These are phyloP conservation scores for Pachypsylla venusta DNA, from an alignment of 1,140 invertebrate genomes.

Conservation along the genomic window DNA sequence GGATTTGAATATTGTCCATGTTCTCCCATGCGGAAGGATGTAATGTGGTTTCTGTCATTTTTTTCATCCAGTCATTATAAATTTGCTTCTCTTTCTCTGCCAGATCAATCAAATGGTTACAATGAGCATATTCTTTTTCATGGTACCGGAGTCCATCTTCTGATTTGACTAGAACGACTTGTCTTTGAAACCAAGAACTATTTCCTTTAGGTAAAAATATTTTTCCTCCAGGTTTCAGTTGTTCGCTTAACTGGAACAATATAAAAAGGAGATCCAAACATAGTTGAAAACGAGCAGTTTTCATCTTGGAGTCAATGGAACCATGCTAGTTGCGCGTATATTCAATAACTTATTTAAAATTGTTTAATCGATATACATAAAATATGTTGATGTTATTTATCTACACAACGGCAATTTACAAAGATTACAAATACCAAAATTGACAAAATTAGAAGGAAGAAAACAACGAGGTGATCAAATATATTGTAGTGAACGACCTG, in stretches of 20 bases:
- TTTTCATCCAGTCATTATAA: background rate
- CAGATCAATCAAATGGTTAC: background rate
- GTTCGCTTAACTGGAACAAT: background rate
- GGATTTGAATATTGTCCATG: background rate
- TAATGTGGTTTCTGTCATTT: background rate
- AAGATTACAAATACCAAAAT: too few relatives aligned
- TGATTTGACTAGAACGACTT: background rate
- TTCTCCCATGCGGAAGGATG: background rate
- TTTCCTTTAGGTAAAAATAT: constrained; percentile 4
- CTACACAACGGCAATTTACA: too few relatives aligned
- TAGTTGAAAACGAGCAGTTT: too few relatives aligned
- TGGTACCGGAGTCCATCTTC: background rate
- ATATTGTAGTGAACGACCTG: too few relatives aligned
- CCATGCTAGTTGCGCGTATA: too few relatives aligned
- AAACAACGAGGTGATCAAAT: too few relatives aligned
- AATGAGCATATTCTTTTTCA: background rate
- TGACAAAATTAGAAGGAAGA: too few relatives aligned
- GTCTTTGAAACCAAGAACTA: background rate
- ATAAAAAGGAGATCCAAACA: too few relatives aligned
- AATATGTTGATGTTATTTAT: too few relatives aligned
- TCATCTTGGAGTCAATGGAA: too few relatives aligned
- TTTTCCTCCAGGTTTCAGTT: background rate
- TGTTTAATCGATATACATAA: too few relatives aligned
- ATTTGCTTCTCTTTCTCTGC: background rate
- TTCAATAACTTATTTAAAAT: too few relatives aligned